Base-by-base conservation (phyloP, 2,888 invertebrate species). In the Catocala nupta region DNA sequence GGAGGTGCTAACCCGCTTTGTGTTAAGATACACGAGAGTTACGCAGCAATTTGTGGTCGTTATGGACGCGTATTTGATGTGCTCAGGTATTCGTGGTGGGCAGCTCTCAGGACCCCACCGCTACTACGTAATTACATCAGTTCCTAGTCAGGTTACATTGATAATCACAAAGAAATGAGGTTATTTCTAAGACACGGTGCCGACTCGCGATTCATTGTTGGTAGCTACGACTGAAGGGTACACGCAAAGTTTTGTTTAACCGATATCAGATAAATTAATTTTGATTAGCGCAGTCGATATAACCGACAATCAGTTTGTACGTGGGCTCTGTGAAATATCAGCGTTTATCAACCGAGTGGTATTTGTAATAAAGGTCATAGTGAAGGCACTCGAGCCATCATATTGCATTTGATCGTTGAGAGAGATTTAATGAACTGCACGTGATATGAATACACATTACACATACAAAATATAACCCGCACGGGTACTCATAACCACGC, bases 11-110 rank as follows among this genome's bases (percentile, higher is more conserved):
- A 65, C 68, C 71, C 73, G 82, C 86, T 87, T 86, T 88, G 85
- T 89, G 84, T 83, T 81, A 78, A 76, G 61, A 70, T 66, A 75
- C 67, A 70, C 65, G 59, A 71, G 68, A 78, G 78, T 82, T 84
- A 83, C 86, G 82, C 85, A 82, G 80, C 81, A 67, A 77, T 81
- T 81, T 81, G 81, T 82, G 86, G 85, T 87, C 84, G 84, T 86
- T 85, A 86, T 75, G 85, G 85, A 86, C 85, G 85, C 85, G 79
- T 84, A 77, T 81, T 81, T 73, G 77, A 81, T 75, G 78, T 80
- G 76, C 62, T 81, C 85, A 83, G 81, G 80, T 84, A 82, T 79
- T 81, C 81, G 75, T 80, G 60, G 68, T 68, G 81, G 75, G 75
- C 76, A 76, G 71, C 71, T 66, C 51, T 42, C 42, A 64, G 66